Evolutionary conservation across 1,140 invertebrate genomes (phyloP), one percentile per base, ranked within the genome.

Genomic region (Diachasmimorpha longicaudata): DNA sequence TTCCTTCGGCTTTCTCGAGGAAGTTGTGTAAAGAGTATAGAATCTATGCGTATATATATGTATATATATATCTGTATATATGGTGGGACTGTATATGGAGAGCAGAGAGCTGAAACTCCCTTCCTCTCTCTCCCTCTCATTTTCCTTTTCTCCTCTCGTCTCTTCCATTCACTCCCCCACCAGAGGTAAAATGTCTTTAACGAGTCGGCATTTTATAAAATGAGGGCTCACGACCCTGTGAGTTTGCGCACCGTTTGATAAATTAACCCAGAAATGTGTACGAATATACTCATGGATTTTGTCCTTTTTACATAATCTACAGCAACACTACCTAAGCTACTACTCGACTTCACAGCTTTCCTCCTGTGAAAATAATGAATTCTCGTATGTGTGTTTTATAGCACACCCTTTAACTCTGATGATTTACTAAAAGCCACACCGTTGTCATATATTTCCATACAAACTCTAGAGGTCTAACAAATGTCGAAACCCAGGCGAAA

Each of bases 181-280:
- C 16, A 39, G 42, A 44, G 81, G 81, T 82, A 80, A 82, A 84
- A 82, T 79, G 81, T 79, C 83, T 84, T 84, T 84, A 84, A 84
- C 83, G 83, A 84, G 81, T 78, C 78, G 75, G 63, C 81, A 71
- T 82, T 79, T 83, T 83, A 83, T 63, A 63, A 84, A 85, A 83
- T 80, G 79, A 80, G 82, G 79, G 80, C 78, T 75, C 78, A 66
- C 76, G 76, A 79, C 80, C 80, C 58, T 21, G 10, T 73, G 80
- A 77, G 82, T 81, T 83, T 78, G 81, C 83, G 80, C 81, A 78
- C 79, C 81, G 80, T 85, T 85, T 85, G 82, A 84, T 80, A 84
- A 86, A 85, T 86, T 86, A 86, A 86, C 81, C 78, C 68, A 80
- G 80, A 85, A 85, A 82, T 82, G 72, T 80, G 46, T 42, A 70